Conservation (phyloP, 2,113 vertebrate genomes). For the Pongo pygmaeus region DNA sequence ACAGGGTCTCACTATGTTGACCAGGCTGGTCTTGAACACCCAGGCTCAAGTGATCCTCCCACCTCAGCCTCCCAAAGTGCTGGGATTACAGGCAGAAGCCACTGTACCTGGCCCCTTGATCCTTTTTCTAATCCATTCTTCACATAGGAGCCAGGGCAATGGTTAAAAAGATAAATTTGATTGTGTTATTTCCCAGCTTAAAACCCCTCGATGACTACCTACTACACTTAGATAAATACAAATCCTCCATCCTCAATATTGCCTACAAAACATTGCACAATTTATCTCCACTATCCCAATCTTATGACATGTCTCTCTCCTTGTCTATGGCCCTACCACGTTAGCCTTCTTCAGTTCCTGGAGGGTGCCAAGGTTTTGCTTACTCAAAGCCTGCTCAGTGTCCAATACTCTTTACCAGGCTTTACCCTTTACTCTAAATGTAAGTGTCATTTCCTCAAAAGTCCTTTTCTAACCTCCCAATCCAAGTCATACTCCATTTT, state of each 20-base stretch:
- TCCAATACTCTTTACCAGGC: not conserved
- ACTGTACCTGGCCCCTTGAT: too few species aligned
- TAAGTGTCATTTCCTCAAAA: slow-evolving; percentile 47
- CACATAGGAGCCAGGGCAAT: not conserved
- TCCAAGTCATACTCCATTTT: not conserved
- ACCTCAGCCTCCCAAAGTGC: too few species aligned
- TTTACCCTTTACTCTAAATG: slow-evolving; percentile 47
- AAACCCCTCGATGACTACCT: not conserved
- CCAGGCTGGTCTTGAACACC: too few species aligned
- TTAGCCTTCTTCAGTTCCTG: not conserved
- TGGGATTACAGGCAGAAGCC: too few species aligned
- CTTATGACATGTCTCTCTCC: not conserved
- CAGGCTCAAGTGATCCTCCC: too few species aligned
- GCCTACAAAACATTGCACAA: not conserved
- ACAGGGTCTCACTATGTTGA: too few species aligned
- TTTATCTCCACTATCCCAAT: not conserved
- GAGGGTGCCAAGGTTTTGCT: slow-evolving; percentile 5
- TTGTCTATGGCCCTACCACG: not conserved
- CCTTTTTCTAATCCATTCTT: not conserved
- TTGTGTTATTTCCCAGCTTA: not conserved
- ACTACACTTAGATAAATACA: not conserved
- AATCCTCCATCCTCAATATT: not conserved
- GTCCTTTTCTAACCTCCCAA: not conserved
- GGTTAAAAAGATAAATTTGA: not conserved
- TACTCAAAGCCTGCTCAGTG: not conserved